Evolutionary conservation across 1,140 invertebrate species (phyloP).

Genomic region (Idris sp.): DNA sequence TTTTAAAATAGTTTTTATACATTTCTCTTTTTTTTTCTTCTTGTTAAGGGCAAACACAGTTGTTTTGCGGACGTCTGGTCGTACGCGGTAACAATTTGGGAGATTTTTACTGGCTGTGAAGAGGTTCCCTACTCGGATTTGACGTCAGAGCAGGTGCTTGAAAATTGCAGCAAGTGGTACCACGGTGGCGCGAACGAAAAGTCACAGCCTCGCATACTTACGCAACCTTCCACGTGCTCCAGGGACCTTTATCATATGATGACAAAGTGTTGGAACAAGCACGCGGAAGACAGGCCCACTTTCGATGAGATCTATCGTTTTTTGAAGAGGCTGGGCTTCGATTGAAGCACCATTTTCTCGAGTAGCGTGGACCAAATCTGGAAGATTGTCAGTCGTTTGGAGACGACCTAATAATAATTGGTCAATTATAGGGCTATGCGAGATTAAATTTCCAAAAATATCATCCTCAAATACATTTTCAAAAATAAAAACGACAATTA

Average conservation of each 20-base stretch:
- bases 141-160: constrained; percentile 86
- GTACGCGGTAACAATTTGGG: constrained; percentile 88
- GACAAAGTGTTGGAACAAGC: constrained; percentile 86
- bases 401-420: too few species aligned
- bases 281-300: constrained; percentile 82
- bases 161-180: constrained; percentile 85
- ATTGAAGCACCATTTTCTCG: constrained; percentile 66
- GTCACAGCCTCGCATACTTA: constrained; percentile 71
- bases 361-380: constrained; percentile 72
- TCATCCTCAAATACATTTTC: constrained; percentile 10
- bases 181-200: constrained; percentile 74
- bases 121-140: constrained; percentile 86
- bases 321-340: constrained; percentile 84
- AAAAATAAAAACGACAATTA: background rate
- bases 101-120: constrained; percentile 86
- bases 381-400: constrained; percentile 48
- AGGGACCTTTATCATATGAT: constrained; percentile 86
- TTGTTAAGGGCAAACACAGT: constrained; percentile 86
- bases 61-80: constrained; percentile 88
- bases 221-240: constrained; percentile 80
- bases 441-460: too few species aligned
- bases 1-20: too few species aligned
- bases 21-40: too few species aligned
- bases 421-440: too few species aligned
- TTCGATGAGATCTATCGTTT: constrained; percentile 88